A percentile compares a stretch with the other conserved stretches of the same genome.
phyloP scores from a whole-genome alignment of 2,888 invertebrate genomes.

The Andrena camellia region DNA sequence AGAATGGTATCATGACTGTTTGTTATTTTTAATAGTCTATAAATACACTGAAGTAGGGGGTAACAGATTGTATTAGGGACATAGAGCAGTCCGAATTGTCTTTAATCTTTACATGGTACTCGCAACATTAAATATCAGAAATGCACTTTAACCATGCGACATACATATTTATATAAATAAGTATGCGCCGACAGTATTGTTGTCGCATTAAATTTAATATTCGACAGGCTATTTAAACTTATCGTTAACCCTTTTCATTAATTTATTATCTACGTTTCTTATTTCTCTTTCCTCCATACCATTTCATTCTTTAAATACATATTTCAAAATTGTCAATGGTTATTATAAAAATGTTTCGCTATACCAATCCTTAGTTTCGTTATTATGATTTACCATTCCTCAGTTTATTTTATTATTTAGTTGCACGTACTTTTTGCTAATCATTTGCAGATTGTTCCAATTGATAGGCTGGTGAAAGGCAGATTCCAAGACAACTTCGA shows the following conservation, averaged over 20 bases:
- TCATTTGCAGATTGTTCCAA: conserved; percentile 93
- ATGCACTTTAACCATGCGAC: neutral
- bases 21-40: conserved; percentile 67
- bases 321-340: neutral
- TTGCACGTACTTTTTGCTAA: conserved; percentile 71
- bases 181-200: neutral
- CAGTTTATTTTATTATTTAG: conserved; percentile 67
- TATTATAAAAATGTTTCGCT: neutral
- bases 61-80: conserved; percentile 55
- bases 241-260: too few relatives aligned
- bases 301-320: too few relatives aligned
- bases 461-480: conserved; percentile 98
- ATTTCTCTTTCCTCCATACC: too few relatives aligned
- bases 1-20: conserved; percentile 49
- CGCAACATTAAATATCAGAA: neutral
- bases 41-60: conserved; percentile 56
- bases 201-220: neutral
- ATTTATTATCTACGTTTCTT: too few relatives aligned
- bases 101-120: conserved; percentile 35
- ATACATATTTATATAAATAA: neutral
- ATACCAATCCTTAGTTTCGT: neutral
- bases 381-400: conserved; percentile 43
- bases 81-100: conserved; percentile 42
- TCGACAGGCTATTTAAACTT: too few relatives aligned
- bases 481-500: conserved; percentile 99